These are phyloP conservation scores for Pogonophryne albipinna DNA, from an alignment of 2,797 vertebrate species.

Conservation along the genomic window DNA sequence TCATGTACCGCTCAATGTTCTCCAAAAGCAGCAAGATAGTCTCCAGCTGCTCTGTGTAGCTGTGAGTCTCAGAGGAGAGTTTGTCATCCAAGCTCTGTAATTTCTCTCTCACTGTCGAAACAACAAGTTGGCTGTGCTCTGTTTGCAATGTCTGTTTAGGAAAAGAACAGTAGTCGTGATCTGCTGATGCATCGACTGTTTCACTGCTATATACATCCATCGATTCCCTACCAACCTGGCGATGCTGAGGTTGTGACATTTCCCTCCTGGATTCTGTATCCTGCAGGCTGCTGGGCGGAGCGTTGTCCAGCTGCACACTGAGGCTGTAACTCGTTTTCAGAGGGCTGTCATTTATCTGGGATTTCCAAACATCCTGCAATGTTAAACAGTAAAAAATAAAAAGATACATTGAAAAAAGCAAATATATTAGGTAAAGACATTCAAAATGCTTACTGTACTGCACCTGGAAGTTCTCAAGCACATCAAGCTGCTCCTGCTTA, in stretches of 20 bases:
- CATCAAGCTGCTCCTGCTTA: conserved; percentile 84
- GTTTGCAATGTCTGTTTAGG: conserved; percentile 29
- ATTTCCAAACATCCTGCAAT: conserved; percentile 87
- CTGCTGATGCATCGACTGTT: conserved; percentile 63
- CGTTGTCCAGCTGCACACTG: conserved; percentile 63
- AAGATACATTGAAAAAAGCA: not conserved
- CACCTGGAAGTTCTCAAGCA: conserved; percentile 88
- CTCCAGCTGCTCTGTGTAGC: conserved; percentile 61
- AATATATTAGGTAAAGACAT: not conserved
- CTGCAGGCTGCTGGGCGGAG: conserved; percentile 19
- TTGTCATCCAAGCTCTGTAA: conserved; percentile 68
- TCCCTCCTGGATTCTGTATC: conserved; percentile 29
- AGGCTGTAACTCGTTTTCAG: conserved; percentile 81
- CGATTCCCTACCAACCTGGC: conserved; percentile 3
- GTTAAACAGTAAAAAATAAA: conserved; percentile 1
- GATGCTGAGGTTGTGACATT: conserved; percentile 20
- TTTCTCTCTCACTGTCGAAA: conserved; percentile 61
- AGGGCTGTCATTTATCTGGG: conserved; percentile 79
- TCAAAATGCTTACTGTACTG: not conserved
- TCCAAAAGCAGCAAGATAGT: conserved; percentile 75
- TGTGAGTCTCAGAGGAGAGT: conserved; percentile 42
- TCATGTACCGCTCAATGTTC: conserved; percentile 64
- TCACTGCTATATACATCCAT: conserved; percentile 7
- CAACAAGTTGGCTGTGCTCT: conserved; percentile 15
- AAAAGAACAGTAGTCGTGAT: conserved; percentile 85